Evolutionary conservation across 2,113 vertebrate species (phyloP), one percentile per base, ranked within the genome.

Genomic region (Serilophus lunatus): DNA sequence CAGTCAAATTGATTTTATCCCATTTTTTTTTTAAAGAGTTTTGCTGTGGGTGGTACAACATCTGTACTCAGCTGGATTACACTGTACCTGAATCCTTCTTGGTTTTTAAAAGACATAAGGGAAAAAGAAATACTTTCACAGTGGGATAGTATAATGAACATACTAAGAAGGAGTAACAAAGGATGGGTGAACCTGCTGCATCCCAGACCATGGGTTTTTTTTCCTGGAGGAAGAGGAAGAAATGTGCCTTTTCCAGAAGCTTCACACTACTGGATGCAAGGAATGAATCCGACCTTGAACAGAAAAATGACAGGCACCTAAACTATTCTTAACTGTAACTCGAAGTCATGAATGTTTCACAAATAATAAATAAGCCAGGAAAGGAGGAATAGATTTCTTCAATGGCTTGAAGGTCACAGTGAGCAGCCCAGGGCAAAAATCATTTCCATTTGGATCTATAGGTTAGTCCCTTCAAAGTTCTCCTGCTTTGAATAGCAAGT

Each of bases 371-470:
- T 79, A 94, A 93, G 72, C 64, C 69, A 79, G 65, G 91, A 75
- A 7, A 71, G 91, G 72, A 91, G 61, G 83, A 96, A 96, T 81
- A 64, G 96, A 97, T 97, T 96, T 95, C 95, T 96, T 64, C 92
- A 88, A 5, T 9, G 88, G 92, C 88, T 64, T 93, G 96, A 91
- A 96, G 95, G 96, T 96, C 95, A 88, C 3, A 4, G 72, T 4
- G 49, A 84, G 86, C 88, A 95, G 92, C 95, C 89, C 94, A 88
- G 86, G 91, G 96, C 92, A 95, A 69, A 94, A 97, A 94, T 94
- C 60, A 14, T 96, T 97, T 96, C 94, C 74, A 86, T 84, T 29
- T 56, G 88, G 92, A 97, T 97, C 96, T 88, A 88, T 94, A 95
- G 81, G 77, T 88, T 76, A 91, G 94, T 53, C 80, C 88, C 91